Base-by-base conservation (phyloP, 2,113 vertebrate species). In the Thermophis baileyi region DNA sequence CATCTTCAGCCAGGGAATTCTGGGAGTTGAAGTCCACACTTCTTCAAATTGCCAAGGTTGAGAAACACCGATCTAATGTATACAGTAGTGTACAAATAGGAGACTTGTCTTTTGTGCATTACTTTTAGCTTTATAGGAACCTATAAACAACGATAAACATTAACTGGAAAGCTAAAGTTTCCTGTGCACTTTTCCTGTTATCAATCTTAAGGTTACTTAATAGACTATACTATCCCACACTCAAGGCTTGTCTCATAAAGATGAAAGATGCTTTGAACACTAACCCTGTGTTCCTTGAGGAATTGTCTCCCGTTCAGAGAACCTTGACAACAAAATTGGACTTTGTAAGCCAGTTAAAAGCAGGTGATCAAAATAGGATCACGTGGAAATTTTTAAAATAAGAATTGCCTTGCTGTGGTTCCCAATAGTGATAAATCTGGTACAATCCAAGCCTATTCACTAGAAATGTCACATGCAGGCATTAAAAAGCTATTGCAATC, bases 271-370 rank as follows among this genome's bases (percentile, higher is more conserved):
- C 55, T 89, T 25, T 88, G 88, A 92, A 49, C 24, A 93, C 95
- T 96, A 93, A 96, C 93, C 95, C 0, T 2, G 9, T 92, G 91
- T 94, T 92, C 95, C 92, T 94, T 97, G 96, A 96, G 94, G 96
- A 97, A 97, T 95, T 92, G 93, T 95, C 90, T 86, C 91, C 92
- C 94, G 94, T 90, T 93, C 95, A 53, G 87, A 95, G 95, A 97
- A 97, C 97, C 97, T 97, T 97, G 96, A 97, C 95, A 95, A 96
- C 94, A 95, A 97, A 97, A 97, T 97, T 97, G 97, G 94, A 95
- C 96, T 94, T 93, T 94, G 95, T 95, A 96, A 96, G 94, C 94
- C 95, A 93, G 91, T 96, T 96, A 94, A 95, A 87, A 53, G 81
- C 88, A 93, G 92, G 55, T 91, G 92, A 96, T 97, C 95, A 96